Evolutionary conservation across 2,797 vertebrate species (phyloP), one percentile per base, ranked within the genome.

Genomic region (Gallinago solitaria): DNA sequence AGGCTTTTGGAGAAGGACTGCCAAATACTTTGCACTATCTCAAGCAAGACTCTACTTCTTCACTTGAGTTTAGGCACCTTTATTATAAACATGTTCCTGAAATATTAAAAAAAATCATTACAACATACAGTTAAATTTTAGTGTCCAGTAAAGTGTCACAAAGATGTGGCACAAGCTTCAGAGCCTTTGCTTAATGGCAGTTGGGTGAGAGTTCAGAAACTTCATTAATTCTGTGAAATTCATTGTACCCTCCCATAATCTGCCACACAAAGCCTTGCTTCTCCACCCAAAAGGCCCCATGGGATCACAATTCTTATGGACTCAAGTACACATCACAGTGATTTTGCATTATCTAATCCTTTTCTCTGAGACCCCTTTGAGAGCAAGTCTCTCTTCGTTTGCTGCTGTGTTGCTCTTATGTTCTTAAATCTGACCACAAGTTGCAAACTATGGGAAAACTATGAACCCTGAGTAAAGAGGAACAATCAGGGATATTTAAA

Each of bases 61-160:
- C 28, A 32, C 7, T 18, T 11, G 30, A 70, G 10, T 54, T 89
- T 61, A 82, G 56, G 65, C 51, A 63, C 4, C 43, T 83, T 63
- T 17, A 16, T 32, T 77, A 70, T 8, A 87, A 89, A 70, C 8
- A 23, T 4, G 17, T 3, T 11, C 9, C 50, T 43, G 30, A 73
- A 89, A 67, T 9, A 59, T 9, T 30, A 2, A 13, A 39, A 93
- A 51, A 50, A 82, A 45, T 1, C 0, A 0, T 59, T 74, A 77
- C 14, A 87, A 47, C 4, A 32, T 14, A 3, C 1, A 33, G 23
- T 74, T 54, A 74, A 21, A 45, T 68, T 14, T 41, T 21, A 30
- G 16, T 13, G 17, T 28, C 45, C 32, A 16, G 17, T 41, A 8
- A 65, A 87, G 51, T 13, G 11, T 24, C 3, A 0, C 33, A 50